These are phyloP conservation scores for Trogon surrucura DNA, from an alignment of 2,113 vertebrate species.

Conservation along the genomic window DNA sequence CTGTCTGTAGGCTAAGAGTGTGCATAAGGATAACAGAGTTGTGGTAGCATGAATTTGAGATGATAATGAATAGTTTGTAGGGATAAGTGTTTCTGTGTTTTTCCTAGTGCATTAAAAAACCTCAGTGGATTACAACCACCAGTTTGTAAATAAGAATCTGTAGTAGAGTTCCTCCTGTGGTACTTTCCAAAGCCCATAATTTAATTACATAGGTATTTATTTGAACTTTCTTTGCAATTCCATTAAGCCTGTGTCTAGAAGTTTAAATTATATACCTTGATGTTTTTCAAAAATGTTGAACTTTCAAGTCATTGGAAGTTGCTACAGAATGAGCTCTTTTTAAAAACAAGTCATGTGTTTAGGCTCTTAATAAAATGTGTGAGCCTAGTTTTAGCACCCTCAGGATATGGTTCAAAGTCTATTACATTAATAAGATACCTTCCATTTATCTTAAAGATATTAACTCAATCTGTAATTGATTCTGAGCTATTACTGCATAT, in stretches of 20 bases:
- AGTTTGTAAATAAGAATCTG: neutral
- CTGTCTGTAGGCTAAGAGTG: neutral
- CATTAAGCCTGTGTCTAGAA: neutral
- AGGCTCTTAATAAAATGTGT: neutral
- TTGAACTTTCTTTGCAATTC: neutral
- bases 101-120: neutral
- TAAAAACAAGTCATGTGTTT: neutral
- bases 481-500: neutral
- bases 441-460: neutral
- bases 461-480: neutral
- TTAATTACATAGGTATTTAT: neutral
- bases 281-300: neutral
- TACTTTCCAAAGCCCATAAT: neutral
- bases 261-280: neutral
- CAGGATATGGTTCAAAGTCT: neutral
- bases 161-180: neutral
- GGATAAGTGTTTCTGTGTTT: neutral
- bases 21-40: neutral
- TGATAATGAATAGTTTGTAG: neutral
- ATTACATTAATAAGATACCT: neutral
- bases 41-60: rapidly evolving
- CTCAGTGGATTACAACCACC: neutral
- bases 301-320: neutral
- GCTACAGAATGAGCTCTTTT: neutral
- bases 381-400: neutral